A percentile compares a stretch with the other conserved stretches of the same genome.
These are phyloP conservation scores for Halesus radiatus DNA, from an alignment of 1,140 invertebrate species.

Conservation along the genomic window DNA sequence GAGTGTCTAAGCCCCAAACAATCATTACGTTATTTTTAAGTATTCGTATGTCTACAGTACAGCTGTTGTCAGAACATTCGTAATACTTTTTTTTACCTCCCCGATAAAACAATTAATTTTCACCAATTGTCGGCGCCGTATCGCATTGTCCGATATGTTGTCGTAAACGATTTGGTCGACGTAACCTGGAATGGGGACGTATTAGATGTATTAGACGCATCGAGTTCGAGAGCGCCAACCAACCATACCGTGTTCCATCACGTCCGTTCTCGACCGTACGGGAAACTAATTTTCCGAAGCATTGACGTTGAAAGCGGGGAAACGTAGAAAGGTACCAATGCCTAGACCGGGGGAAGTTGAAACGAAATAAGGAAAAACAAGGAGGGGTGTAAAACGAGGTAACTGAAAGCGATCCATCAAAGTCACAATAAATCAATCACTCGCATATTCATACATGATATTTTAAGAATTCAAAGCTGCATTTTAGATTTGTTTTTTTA, in stretches of 20 bases:
- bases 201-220: constrained; percentile 10
- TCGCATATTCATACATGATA: constrained; percentile 52
- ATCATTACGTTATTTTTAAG: too few relatives aligned
- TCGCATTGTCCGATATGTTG: constrained; percentile 5
- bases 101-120: background rate
- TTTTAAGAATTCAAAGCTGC: constrained; percentile 14
- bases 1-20: too few relatives aligned
- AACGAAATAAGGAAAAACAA: constrained; percentile 14
- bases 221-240: constrained; percentile 15
- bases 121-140: background rate
- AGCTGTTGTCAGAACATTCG: too few relatives aligned
- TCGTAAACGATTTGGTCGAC: constrained; percentile 30
- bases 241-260: constrained; percentile 41
- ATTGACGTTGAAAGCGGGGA: constrained; percentile 53
- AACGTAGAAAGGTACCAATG: background rate
- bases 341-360: constrained; percentile 2
- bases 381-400: constrained; percentile 12
- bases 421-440: constrained; percentile 59
- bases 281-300: constrained; percentile 58
- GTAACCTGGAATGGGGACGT: background rate
- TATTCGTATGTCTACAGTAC: too few relatives aligned
- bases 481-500: background rate
- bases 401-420: constrained; percentile 56
- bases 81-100: too few relatives aligned
- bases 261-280: constrained; percentile 38